Percentiles rank a stretch among this genome's conserved stretches.
Conservation (phyloP, 2,113 vertebrate species). For the Micromys minutus region DNA sequence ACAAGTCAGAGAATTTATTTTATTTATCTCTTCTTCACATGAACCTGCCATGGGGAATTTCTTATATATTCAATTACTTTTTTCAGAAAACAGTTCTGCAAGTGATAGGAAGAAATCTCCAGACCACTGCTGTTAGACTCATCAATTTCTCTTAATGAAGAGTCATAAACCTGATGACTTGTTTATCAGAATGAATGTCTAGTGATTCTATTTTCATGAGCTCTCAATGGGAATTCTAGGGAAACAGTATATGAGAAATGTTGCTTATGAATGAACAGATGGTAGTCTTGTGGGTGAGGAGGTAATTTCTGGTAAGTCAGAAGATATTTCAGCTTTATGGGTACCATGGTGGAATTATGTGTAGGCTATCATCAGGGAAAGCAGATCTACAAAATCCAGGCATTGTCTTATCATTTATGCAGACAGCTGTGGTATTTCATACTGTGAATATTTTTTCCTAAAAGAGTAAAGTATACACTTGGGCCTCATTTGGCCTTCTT, state of each 20-base stretch:
- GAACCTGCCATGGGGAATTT: conserved; percentile 22
- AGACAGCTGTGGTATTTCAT: not conserved
- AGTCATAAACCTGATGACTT: not conserved
- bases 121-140: not conserved
- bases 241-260: not conserved
- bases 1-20: not conserved
- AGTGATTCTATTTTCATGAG: conserved; percentile 11
- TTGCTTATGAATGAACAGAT: not conserved
- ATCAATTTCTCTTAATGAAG: conserved; percentile 29
- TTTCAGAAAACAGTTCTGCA: not conserved
- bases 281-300: not conserved
- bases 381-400: not conserved
- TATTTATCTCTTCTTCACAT: not conserved
- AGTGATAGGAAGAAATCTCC: not conserved
- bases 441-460: not conserved
- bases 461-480: not conserved
- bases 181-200: conserved; percentile 8
- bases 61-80: not conserved
- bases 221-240: not conserved
- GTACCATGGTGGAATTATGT: not conserved
- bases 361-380: not conserved
- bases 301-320: not conserved
- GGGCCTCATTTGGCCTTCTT: not conserved
- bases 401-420: not conserved
- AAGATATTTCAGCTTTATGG: not conserved